Evolutionary conservation across 2,888 invertebrate species (phyloP), one percentile per base, ranked within the genome.

Genomic region (Volucella inanis): DNA sequence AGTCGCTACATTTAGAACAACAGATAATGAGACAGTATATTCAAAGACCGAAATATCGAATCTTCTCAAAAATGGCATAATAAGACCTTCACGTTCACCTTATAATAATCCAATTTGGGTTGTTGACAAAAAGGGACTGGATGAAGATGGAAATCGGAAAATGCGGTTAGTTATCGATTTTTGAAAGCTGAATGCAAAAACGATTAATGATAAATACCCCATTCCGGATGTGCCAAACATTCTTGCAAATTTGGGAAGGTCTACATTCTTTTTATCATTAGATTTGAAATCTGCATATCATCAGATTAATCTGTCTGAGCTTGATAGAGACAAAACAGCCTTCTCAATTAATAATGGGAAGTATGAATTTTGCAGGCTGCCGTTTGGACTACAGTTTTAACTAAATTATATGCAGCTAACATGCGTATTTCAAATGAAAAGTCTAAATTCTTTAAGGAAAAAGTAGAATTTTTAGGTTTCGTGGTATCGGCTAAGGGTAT

Each of bases 91-190:
- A 31, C 54, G 72, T 11, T 74, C 64, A 3, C 71, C 78, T n/a
- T 77, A 61, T 22, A 71, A 78, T 31, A 78, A 55, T 14, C 47
- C 70, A 18, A 54, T 78, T 62, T 78, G 62, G 54, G 70, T 78
- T 15, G 55, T 78, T 18, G 64, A 78, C 38, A 71, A 71, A 31
- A 71, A 70, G 18, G 55, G 49, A 4, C 18, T 75, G 15, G 77
- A 84, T 55, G 43, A 65, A 1, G 11, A 64, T 6, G 78, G 83
- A 8, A 64, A 54, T 11, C 49, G 31, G 3, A 82, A 82, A 57
- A 79, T 71, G 47, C 72, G 82, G 8, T 14, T 82, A 12, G 79
- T 74, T 9, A 10, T 80, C 10, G 74, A 80, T 12, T 68, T 67
- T 49, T 45, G 67, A 12, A 80, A 80, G 22, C 52, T 80, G 3